Percentiles rank a stretch among this genome's conserved stretches.
phyloP scores from a whole-genome alignment of 2,113 vertebrate genomes.

The Pogonocichla stellata region DNA sequence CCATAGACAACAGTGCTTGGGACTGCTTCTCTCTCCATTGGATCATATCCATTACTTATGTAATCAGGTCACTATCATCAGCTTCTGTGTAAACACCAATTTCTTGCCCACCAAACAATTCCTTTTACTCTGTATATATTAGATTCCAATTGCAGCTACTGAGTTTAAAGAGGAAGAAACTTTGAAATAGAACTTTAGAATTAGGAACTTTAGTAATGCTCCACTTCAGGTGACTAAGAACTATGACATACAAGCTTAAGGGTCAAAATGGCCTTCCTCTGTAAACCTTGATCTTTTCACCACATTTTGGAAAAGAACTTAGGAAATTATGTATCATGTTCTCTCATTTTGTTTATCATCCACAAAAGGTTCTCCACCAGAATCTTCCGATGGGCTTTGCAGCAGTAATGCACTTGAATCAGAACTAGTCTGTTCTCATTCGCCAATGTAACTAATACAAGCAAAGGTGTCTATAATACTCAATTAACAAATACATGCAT shows the following conservation, averaged over 20 bases:
- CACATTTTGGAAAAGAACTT: not conserved
- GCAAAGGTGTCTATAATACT: not conserved
- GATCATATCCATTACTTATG: not conserved
- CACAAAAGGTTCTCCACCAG: not conserved
- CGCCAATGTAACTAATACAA: not conserved
- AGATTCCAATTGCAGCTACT: not conserved
- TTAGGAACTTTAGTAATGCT: not conserved
- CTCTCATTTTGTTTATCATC: not conserved
- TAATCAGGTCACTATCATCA: not conserved
- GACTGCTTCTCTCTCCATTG: not conserved
- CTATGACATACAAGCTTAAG: rapidly evolving
- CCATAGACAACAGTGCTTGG: not conserved
- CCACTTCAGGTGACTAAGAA: not conserved
- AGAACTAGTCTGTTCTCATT: not conserved
- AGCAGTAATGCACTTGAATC: not conserved
- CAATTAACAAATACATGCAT: not conserved
- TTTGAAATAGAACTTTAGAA: not conserved
- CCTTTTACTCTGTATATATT: not conserved
- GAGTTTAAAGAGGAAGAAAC: not conserved
- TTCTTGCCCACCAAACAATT: not conserved
- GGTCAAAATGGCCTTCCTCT: not conserved
- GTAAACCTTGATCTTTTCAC: not conserved
- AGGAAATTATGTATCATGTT: not conserved
- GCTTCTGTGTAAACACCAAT: not conserved
- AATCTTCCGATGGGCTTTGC: not conserved